Base-by-base conservation (phyloP, 1,140 invertebrate genomes). In the Megalopta genalis region DNA sequence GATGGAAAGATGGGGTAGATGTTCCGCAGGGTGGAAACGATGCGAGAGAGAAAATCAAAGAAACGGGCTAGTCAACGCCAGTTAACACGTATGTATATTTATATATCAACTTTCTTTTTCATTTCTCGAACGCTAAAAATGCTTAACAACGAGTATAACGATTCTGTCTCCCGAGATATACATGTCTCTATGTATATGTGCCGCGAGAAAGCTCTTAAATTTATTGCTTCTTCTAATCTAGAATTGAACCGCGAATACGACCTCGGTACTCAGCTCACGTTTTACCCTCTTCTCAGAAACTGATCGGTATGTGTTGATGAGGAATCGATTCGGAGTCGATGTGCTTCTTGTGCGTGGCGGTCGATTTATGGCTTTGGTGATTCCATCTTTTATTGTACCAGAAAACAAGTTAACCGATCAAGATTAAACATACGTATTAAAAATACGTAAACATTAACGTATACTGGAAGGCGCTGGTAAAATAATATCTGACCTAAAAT, bases 161-260 rank as follows among this genome's bases (percentile, higher is more conserved):
- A 86, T 77, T 76, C 74, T 49, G 32, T 68, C 66, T 71, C 89
- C 78, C 88, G 84, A 83, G 49, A 81, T 69, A 39, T 59, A 16
- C 12, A n/a, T 16, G 9, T 18, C 14, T 12, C 0, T 39, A 32
- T 37, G 42, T 49, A 25, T 49, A 59, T 16, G 65, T 49, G 32
- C 76, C 78, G 86, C 88, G 89, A 83, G 81, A 81, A 92, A 92
- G 89, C 90, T 92, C 90, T 90, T 91, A 89, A 85, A 81, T 86
- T 90, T 91, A 91, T 90, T 91, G 90, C 90, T 91, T 88, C 73
- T 86, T 87, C 88, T 91, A 90, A 83, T 85, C 88, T 86, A 86
- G 46, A 69, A 80, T 74, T 80, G 68, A 82, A 67, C 59, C 68
- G 72, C 74, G 75, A 72, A 46, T 81, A 84, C 70, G 68, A 79